A percentile compares a stretch with the other conserved stretches of the same genome.
phyloP scores from a whole-genome alignment of 2,113 vertebrate genomes.

The Phocoena phocoena region DNA sequence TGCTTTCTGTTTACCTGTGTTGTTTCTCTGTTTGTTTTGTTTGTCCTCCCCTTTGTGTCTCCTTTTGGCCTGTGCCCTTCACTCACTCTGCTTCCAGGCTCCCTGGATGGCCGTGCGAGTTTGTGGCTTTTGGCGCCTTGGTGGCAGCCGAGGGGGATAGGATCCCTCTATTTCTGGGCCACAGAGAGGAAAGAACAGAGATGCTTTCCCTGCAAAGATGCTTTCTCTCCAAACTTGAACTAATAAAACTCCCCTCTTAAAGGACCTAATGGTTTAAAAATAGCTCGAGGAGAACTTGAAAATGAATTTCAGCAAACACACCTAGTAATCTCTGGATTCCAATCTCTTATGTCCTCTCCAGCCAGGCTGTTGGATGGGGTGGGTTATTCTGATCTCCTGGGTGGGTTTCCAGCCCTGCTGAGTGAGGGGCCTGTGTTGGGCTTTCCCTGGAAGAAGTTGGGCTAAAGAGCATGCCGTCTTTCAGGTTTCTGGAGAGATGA shows the following conservation, averaged over 20 bases:
- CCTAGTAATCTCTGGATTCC: conserved; percentile 46
- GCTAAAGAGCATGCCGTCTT: not conserved
- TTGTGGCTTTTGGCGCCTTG: not conserved
- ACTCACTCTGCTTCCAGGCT: conserved; percentile 53
- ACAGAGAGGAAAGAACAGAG: conserved; percentile 51
- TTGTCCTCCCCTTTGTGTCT: conserved; percentile 39
- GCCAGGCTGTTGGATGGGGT: not conserved
- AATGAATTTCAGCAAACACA: conserved; percentile 27
- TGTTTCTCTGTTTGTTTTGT: not conserved
- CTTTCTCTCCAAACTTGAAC: conserved; percentile 9
- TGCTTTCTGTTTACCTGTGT: not conserved
- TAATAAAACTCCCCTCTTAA: not conserved
- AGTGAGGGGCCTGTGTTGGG: conserved; percentile 4
- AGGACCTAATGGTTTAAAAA: conserved; percentile 43
- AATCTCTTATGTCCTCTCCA: conserved; percentile 45
- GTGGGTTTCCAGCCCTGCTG: conserved; percentile 2
- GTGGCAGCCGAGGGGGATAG: not conserved
- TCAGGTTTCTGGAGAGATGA: conserved; percentile 48
- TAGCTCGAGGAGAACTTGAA: conserved; percentile 31
- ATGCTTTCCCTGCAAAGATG: conserved; percentile 46
- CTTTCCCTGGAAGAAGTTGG: conserved; percentile 50
- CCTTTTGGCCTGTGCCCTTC: conserved; percentile 61
- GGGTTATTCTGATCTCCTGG: conserved; percentile 46
- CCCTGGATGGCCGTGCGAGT: not conserved
- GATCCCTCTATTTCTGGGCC: not conserved